These are phyloP conservation scores for Lasioglossum pauxillum DNA, from an alignment of 2,888 invertebrate genomes.

Conservation along the genomic window DNA sequence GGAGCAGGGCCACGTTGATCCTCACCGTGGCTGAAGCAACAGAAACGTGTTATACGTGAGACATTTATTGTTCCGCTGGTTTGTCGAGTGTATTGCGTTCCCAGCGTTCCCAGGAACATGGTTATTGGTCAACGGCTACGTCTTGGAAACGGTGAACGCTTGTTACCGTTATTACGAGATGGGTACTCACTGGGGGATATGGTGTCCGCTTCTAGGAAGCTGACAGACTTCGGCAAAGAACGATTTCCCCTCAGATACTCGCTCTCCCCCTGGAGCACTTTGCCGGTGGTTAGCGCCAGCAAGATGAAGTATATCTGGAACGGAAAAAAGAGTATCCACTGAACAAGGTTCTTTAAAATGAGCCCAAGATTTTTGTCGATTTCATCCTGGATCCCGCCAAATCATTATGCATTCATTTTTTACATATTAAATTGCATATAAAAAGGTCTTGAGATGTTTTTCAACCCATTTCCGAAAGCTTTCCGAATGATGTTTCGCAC, in stretches of 20 bases:
- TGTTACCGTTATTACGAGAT: neutral
- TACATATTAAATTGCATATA: too few relatives aligned
- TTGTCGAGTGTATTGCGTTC: neutral
- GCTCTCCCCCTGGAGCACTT: conserved; percentile 88
- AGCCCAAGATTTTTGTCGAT: too few relatives aligned
- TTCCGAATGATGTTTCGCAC: too few relatives aligned
- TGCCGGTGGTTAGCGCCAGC: conserved; percentile 88
- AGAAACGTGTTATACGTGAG: conserved; percentile 35
- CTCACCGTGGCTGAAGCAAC: conserved; percentile 89
- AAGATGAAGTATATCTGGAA: conserved; percentile 90
- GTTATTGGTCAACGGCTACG: neutral
- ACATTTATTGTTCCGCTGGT: neutral
- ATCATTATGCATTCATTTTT: too few relatives aligned
- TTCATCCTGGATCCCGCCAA: too few relatives aligned
- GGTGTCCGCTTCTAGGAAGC: conserved; percentile 84
- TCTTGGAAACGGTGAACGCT: neutral
- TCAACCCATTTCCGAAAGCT: too few relatives aligned
- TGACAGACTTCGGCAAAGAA: conserved; percentile 80
- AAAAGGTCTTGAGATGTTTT: too few relatives aligned
- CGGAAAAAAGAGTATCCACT: conserved; percentile 1
- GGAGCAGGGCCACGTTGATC: conserved; percentile 89
- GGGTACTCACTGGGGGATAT: conserved; percentile 84
- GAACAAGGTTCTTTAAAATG: too few relatives aligned
- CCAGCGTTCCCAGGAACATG: neutral
- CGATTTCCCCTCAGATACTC: conserved; percentile 87